These are phyloP conservation scores for Isotomurus palustris DNA, from an alignment of 2,888 invertebrate genomes.

Conservation along the genomic window DNA sequence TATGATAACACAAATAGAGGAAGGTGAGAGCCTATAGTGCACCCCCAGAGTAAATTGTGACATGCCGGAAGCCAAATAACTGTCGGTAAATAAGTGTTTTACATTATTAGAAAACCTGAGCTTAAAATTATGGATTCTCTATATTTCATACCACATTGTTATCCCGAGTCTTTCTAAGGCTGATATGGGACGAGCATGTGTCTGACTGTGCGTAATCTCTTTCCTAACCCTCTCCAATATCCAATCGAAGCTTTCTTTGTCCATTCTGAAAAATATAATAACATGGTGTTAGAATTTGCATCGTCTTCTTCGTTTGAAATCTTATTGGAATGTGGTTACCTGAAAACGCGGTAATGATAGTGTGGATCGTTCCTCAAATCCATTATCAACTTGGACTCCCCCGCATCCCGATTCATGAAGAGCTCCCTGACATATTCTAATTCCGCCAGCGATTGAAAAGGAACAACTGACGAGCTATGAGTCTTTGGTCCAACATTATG, in stretches of 20 bases:
- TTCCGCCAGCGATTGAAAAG: too few species aligned
- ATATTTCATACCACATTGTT: background rate
- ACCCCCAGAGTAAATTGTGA: background rate
- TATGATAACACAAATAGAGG: constrained; percentile 8
- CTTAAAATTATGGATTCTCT: background rate
- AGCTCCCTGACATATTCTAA: too few species aligned
- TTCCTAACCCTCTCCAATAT: background rate
- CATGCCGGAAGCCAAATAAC: constrained; percentile 3
- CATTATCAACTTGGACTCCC: too few species aligned
- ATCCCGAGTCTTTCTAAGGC: background rate
- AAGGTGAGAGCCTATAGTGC: constrained; percentile 10
- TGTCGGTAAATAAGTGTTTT: background rate
- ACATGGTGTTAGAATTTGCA: too few species aligned
- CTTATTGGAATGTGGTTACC: too few species aligned
- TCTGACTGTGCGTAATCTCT: background rate
- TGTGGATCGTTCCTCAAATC: too few species aligned
- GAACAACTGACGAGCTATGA: too few species aligned
- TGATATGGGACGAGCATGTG: background rate
- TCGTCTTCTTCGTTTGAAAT: too few species aligned
- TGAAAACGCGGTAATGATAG: too few species aligned
- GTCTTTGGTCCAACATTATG: too few species aligned
- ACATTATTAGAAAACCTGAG: background rate
- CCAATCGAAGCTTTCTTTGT: constrained; percentile 6
- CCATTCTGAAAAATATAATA: constrained; percentile 9
- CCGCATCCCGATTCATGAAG: too few species aligned